Percentiles rank a stretch among this genome's conserved stretches.
Conservation (phyloP, 2,888 invertebrate genomes). For the Asteroscopus sphinx region DNA sequence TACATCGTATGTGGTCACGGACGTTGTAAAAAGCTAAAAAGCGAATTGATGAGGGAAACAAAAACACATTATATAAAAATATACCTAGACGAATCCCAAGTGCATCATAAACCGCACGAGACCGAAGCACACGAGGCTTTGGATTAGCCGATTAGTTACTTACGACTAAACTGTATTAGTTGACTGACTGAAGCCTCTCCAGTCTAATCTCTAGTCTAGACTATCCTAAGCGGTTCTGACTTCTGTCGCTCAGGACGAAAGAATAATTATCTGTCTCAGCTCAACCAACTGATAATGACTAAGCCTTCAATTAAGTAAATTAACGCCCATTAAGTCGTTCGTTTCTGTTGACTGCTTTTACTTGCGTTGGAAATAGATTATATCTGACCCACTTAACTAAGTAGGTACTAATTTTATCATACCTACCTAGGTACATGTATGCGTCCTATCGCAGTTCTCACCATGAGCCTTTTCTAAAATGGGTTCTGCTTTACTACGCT, state of each 20-base stretch:
- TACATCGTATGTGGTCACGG: conserved; percentile 16
- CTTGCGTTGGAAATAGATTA: conserved; percentile 12
- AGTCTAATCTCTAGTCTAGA: conserved; percentile 29
- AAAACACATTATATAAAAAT: not conserved
- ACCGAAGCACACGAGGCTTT: not conserved
- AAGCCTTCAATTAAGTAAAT: conserved; percentile 35
- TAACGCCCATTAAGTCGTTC: conserved; percentile 15
- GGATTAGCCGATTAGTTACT: conserved; percentile 16
- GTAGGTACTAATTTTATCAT: too few species aligned
- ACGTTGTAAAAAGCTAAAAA: conserved; percentile 19
- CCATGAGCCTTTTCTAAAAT: too few species aligned
- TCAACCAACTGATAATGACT: conserved; percentile 19
- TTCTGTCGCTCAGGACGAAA: not conserved
- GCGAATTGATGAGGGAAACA: not conserved
- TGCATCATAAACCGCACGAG: too few species aligned
- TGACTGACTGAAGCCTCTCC: conserved; percentile 8
- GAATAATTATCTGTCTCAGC: conserved; percentile 27
- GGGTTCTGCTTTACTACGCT: too few species aligned
- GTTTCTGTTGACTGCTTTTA: conserved; percentile 14
- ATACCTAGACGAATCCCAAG: not conserved
- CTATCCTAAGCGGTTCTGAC: conserved; percentile 8
- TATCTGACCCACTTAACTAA: conserved; percentile 21
- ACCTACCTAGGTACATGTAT: too few species aligned
- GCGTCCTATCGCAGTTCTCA: too few species aligned
- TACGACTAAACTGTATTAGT: too few species aligned